Evolutionary conservation across 2,797 vertebrate genomes (phyloP), one percentile per base, ranked within the genome.

Genomic region (Masticophis lateralis): DNA sequence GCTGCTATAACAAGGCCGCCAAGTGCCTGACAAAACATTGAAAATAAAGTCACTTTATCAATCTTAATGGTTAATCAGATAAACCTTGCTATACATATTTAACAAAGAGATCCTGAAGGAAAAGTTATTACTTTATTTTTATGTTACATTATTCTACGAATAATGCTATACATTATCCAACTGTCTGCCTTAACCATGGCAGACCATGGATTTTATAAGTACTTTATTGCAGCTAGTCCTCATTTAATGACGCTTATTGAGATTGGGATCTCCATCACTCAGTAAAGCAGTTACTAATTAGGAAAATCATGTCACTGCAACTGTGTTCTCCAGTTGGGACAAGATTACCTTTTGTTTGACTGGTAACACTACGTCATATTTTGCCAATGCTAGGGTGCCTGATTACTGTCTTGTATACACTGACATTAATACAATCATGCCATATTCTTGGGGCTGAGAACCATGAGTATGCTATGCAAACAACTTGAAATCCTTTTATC

Each of bases 1-100:
- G 99, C 99, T 91, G 99, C 99, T 96, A 99, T 98, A 95, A 99
- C 99, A 95, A 99, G 98, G 90, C 99, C 99, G 79, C 99, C 99
- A 94, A 99, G 98, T 91, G 99, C 99, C 99, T 99, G 97, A 47
- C 94, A 97, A 97, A 97, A 95, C 0, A 95, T 5, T 0, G 18
- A 56, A 91, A 86, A 93, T 20, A 8, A 60, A 55, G 22, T 92
- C 32, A 90, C 32, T 18, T 87, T 28, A 69, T 16, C 28, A 43
- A 37, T 8, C 27, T 27, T 43, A 66, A 10, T 88, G 12, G 86
- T 88, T 60, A 60, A 88, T 12, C 27, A 37, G n/a, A 86, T 90
- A 16, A 57, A 57, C 12, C 69, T 88, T 22, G 47, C 37, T 59
- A n/a, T 22, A 9, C 25, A 88, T 47, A 63, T 56, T 43, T 56